Conservation (phyloP, 2,113 vertebrate species). For the Pavo muticus region DNA sequence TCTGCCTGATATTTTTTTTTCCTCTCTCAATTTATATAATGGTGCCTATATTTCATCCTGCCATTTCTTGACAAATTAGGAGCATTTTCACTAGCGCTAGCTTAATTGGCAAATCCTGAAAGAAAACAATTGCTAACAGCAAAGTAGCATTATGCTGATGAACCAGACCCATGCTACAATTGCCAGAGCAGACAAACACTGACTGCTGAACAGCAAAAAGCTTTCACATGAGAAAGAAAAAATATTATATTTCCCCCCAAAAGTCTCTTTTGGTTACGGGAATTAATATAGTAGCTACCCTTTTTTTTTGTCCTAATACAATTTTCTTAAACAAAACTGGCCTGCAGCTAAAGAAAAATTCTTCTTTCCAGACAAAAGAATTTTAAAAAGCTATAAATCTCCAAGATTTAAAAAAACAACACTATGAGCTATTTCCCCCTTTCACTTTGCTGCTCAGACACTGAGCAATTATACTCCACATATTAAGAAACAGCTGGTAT, state of each 20-base stretch:
- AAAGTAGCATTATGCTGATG: constrained; percentile 32
- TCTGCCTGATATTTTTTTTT: background rate
- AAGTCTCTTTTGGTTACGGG: background rate
- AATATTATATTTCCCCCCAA: background rate
- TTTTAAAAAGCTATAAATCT: background rate
- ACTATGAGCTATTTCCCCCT: background rate
- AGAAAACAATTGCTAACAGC: constrained; percentile 52
- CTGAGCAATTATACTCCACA: background rate
- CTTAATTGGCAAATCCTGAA: constrained; percentile 51
- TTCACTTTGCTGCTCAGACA: background rate
- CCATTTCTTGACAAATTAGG: constrained; percentile 46
- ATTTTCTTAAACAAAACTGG: background rate
- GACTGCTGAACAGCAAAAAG: background rate
- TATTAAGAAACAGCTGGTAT: background rate
- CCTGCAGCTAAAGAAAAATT: background rate
- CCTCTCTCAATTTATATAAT: background rate
- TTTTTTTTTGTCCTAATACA: background rate
- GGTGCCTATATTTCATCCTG: constrained; percentile 20
- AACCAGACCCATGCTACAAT: background rate
- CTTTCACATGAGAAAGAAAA: background rate
- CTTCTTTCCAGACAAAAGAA: background rate
- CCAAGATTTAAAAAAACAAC: background rate
- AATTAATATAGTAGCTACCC: background rate
- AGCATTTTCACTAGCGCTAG: constrained; percentile 9
- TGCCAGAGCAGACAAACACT: background rate